Evolutionary conservation across 2,888 invertebrate genomes (phyloP).

Genomic region (Labia minor): DNA sequence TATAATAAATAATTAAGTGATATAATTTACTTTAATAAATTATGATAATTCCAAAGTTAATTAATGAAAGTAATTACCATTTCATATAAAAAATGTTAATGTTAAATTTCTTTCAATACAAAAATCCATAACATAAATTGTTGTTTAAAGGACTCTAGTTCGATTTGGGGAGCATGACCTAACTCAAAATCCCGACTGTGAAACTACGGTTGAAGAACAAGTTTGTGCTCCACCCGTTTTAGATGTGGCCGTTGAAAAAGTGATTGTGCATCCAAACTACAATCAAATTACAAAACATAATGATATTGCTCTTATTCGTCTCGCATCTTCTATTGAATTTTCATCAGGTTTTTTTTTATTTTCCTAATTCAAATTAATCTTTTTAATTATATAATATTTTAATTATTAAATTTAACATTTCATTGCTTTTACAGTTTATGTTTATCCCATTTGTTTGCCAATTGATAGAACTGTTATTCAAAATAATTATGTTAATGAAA

Average conservation of each 20-base stretch:
- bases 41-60: no score
- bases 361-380: no score
- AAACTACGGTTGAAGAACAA: constrained; percentile 22
- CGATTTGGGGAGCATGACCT: constrained; percentile 28
- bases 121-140: no score
- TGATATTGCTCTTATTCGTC: constrained; percentile 28
- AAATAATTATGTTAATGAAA: constrained; percentile 33
- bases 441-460: constrained; percentile 48
- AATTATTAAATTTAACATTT: background rate
- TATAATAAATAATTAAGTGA: no score
- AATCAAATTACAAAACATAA: constrained; percentile 24
- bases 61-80: no score
- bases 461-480: constrained; percentile 34
- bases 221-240: constrained; percentile 25
- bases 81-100: no score
- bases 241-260: constrained; percentile 24
- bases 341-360: no score
- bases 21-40: no score
- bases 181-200: constrained; percentile 27
- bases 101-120: no score
- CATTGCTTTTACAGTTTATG: constrained; percentile 38
- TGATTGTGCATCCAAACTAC: constrained; percentile 24
- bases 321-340: constrained; percentile 18
- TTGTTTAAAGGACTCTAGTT: no score
- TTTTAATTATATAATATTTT: no score